Percentiles rank a stretch among this genome's conserved stretches.
Evolutionary conservation across 2,113 vertebrate species (phyloP).

Genomic region (Psittacula cyanocephala): DNA sequence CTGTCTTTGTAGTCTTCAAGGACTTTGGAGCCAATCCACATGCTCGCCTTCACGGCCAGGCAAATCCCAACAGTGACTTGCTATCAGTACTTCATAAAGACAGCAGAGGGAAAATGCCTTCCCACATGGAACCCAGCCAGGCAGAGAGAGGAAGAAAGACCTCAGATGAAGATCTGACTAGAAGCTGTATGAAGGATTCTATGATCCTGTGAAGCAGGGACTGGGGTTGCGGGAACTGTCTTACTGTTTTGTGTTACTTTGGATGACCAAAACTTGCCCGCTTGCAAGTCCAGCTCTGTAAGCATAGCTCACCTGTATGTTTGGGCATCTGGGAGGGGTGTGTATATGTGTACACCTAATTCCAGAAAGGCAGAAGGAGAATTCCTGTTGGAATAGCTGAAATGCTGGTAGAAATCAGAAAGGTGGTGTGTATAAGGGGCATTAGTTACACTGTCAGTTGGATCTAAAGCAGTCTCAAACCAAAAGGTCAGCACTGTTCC

Average conservation of each 20-base stretch:
- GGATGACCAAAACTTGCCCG: background rate
- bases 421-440: background rate
- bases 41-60: background rate
- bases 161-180: background rate
- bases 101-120: background rate
- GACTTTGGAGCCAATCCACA: background rate
- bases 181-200: background rate
- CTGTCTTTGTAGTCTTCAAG: background rate
- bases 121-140: background rate
- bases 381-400: background rate
- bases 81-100: background rate
- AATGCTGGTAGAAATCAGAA: background rate
- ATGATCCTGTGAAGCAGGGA: background rate
- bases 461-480: background rate
- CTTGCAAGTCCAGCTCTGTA: background rate
- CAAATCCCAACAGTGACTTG: background rate
- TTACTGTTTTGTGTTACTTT: background rate
- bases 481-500: background rate
- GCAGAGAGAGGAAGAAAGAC: background rate
- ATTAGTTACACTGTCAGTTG: background rate
- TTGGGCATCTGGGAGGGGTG: background rate
- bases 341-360: accelerated
- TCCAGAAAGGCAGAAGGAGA: background rate
- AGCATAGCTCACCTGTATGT: background rate
- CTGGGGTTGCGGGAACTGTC: background rate